Evolutionary conservation across 1,140 invertebrate species (phyloP), one percentile per base, ranked within the genome.

Genomic region (Asobara japonica): DNA sequence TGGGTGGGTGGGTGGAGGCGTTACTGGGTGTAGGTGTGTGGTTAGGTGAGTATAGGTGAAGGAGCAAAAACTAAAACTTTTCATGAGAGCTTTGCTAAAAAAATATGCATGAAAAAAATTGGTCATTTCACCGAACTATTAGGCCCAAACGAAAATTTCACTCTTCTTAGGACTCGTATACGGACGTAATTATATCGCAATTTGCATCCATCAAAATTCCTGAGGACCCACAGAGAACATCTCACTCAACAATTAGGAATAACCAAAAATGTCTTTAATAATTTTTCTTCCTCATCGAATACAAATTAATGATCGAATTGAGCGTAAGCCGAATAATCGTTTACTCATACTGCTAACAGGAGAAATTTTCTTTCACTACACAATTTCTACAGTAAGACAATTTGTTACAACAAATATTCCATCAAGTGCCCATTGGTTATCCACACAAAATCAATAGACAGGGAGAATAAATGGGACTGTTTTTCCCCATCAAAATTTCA

Each of bases 361-460:
- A 16, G 18, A 16, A 45, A n/a, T n/a, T n/a, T n/a, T n/a, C n/a
- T n/a, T n/a, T 45, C 18, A 16, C 41, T 45, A 45, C 36, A 38
- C 41, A 45, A 16, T 45, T 45, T 16, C 5, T 45, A 45, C 13
- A 45, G n/a, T 11, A 45, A 16, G 41, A 45, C 41, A 45, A 45
- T 45, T 45, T 45, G 41, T 45, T 45, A 45, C 41, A 45, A 45
- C 41, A 45, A 45, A 45, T 45, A 45, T 45, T 16, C 41, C 41
- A 45, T 45, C 7, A 45, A 45, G 41, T 45, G 41, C 41, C 41
- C 41, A 45, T 16, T 16, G 41, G 41, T 45, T 16, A 45, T 11
- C 41, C 18, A 45, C 41, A 45, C 41, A 7, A 45, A 45, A 45
- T 16, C n/a, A 45, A 16, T 45, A 13, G 13, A 11, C 18, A 13